Conservation (phyloP, 2,113 vertebrate species). For the Trogon surrucura region DNA sequence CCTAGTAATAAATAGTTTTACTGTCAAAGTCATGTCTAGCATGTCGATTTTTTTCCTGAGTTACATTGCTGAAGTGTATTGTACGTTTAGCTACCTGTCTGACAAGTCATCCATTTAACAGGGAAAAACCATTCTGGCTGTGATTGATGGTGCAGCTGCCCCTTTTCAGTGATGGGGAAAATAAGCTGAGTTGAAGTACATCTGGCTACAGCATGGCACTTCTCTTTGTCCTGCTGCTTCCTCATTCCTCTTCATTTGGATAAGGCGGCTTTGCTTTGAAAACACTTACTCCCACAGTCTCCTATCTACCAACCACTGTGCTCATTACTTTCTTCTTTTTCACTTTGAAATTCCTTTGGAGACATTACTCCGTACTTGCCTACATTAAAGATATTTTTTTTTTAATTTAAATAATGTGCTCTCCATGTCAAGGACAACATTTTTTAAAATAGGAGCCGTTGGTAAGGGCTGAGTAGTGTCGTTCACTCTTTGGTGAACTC, state of each 20-base stretch:
- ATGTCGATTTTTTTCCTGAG: constrained; percentile 27
- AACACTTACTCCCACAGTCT: constrained; percentile 49
- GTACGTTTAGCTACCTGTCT: constrained; percentile 49
- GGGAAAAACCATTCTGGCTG: constrained; percentile 43
- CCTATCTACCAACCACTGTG: constrained; percentile 59
- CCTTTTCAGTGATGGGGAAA: constrained; percentile 58
- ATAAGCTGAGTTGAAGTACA: constrained; percentile 59
- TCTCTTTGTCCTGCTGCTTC: constrained; percentile 4
- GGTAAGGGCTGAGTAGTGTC: background rate
- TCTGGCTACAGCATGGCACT: background rate
- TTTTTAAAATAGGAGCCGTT: constrained; percentile 1
- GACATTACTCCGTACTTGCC: background rate
- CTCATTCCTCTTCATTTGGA: constrained; percentile 73
- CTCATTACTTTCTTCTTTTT: constrained; percentile 64
- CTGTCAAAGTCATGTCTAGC: constrained; percentile 22
- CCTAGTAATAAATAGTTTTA: constrained; percentile 23
- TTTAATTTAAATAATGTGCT: background rate
- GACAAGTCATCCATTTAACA: constrained; percentile 54
- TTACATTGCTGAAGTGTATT: constrained; percentile 20
- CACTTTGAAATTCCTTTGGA: constrained; percentile 61
- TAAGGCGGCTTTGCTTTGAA: constrained; percentile 60
- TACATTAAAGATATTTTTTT: background rate
- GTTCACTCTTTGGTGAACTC: background rate
- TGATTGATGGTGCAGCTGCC: constrained; percentile 64
- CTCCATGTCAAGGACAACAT: constrained; percentile 40